Evolutionary conservation across 2,888 invertebrate genomes (phyloP), one percentile per base, ranked within the genome.

Genomic region (Lithophane ornitopus): DNA sequence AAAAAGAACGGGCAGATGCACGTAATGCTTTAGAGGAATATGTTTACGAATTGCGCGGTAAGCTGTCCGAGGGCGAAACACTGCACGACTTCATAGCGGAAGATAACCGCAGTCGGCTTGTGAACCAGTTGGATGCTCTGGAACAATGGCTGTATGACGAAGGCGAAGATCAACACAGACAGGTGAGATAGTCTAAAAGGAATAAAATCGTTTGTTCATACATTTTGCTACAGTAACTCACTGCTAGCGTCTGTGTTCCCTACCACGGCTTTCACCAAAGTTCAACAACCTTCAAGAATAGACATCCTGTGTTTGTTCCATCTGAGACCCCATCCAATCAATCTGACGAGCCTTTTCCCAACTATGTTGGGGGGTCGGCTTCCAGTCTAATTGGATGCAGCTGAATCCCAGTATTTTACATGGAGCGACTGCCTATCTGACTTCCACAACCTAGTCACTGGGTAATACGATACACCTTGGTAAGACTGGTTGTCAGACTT

Each of bases 1-100:
- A 99, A 95, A 99, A 99, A 90, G 99, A 99, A 92, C 98, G 99
- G 68, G 98, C 98, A 9, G 99, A 99, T 94, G 99, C 99, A 1
- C 98, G 99, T 90, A 99, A 99, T 94, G 98, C 99, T 6, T 97
- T 99, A 0, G 99, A 99, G 94, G 99, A 99, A 94, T 99, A 99
- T 92, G 99, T 99, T 49, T 99, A 99, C 93, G 99, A 99, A 89
- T 97, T 99, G 94, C 97, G 99, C 74, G 98, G 98, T 78, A 99
- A 99, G 93, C 94, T 99, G 72, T 97, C 97, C 59, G 97, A 98
- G 76, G 98, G 98, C 39, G 98, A 98, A 81, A 97, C 98, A 56
- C 96, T 98, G 70, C 98, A 98, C 82, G 97, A 97, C 9, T 99
- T 98, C 92, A 97, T 99, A 39, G 96, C 97, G 2, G 98, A 98